Percentiles rank a stretch among this genome's conserved stretches.
Evolutionary conservation across 2,888 invertebrate genomes (phyloP).

Genomic region (Acronicta psi): DNA sequence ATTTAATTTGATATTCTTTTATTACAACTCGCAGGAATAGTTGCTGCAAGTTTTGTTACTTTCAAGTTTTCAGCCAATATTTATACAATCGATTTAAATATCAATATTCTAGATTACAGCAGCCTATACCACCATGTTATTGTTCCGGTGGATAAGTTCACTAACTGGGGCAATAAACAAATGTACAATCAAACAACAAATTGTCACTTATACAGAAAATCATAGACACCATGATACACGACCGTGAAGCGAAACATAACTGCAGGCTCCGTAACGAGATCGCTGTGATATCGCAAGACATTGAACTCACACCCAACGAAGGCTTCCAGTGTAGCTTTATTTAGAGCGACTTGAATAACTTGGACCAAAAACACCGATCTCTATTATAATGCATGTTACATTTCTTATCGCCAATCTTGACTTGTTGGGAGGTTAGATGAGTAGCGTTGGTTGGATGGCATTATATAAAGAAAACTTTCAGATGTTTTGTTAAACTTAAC

Average conservation of each 20-base stretch:
- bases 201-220: conserved; percentile 51
- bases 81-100: not conserved
- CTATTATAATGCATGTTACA: conserved; percentile 29
- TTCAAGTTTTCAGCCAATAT: not conserved
- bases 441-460: conserved; percentile 1
- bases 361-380: conserved; percentile 34
- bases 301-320: conserved; percentile 69
- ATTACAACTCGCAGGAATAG: too few species aligned
- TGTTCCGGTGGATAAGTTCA: conserved; percentile 40
- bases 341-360: conserved; percentile 51
- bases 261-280: conserved; percentile 68
- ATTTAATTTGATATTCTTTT: too few species aligned
- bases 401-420: conserved; percentile 43
- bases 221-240: conserved; percentile 38
- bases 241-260: conserved; percentile 48
- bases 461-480: conserved; percentile 20
- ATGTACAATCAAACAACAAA: conserved; percentile 32
- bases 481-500: conserved; percentile 2
- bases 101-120: conserved; percentile 3
- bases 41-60: too few species aligned
- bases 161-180: conserved; percentile 30
- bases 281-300: conserved; percentile 69
- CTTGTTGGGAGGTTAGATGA: conserved; percentile 22
- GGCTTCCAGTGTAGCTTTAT: conserved; percentile 51
- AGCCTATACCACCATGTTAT: not conserved